Conservation (phyloP, 2,113 vertebrate species). For the Phycodurus eques region DNA sequence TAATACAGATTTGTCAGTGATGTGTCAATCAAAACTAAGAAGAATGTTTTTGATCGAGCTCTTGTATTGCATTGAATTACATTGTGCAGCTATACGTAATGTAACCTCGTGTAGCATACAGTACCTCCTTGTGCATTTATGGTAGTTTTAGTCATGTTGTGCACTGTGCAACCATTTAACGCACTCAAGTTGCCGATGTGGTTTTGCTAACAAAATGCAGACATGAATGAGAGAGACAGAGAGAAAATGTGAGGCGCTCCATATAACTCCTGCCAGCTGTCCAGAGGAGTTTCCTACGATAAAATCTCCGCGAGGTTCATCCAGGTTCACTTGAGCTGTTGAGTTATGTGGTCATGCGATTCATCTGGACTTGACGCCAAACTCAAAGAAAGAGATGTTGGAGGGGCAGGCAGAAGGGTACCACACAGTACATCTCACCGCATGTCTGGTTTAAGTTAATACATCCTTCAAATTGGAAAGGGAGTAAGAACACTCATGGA, state of each 20-base stretch:
- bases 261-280: constrained; percentile 60
- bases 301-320: constrained; percentile 51
- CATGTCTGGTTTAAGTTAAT: neutral
- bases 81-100: too few species aligned
- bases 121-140: neutral
- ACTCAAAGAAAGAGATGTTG: constrained; percentile 2
- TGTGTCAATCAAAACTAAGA: too few species aligned
- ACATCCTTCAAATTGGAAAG: neutral
- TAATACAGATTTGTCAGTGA: too few species aligned
- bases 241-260: constrained; percentile 46
- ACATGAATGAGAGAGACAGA: constrained; percentile 35
- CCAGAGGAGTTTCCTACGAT: constrained; percentile 19
- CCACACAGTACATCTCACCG: neutral
- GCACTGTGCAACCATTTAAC: neutral
- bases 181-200: neutral
- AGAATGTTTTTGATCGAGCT: too few species aligned
- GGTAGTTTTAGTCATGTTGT: neutral
- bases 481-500: neutral
- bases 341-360: constrained; percentile 4
- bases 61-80: too few species aligned
- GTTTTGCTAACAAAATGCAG: constrained; percentile 54
- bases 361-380: constrained; percentile 1
- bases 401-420: neutral
- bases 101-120: neutral
- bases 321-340: constrained; percentile 53